Conservation (phyloP, 2,888 invertebrate genomes). For the Apoderus coryli region DNA sequence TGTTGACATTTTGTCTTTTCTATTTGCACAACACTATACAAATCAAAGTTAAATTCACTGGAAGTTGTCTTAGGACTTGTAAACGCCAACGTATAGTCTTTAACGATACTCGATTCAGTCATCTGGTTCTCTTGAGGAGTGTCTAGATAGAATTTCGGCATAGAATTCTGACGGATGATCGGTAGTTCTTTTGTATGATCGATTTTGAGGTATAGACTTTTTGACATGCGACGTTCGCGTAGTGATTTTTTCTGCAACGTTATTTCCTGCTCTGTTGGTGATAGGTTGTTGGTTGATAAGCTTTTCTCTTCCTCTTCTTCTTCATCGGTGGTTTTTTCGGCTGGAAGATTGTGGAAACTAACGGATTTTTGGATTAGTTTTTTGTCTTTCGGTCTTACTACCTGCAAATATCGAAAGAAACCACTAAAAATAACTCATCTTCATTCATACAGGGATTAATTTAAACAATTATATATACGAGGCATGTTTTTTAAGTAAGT, state of each 20-base stretch:
- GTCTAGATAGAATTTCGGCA: slow-evolving; percentile 32
- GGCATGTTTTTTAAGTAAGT: no score
- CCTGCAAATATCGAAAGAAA: no score
- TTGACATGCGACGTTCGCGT: slow-evolving; percentile 28
- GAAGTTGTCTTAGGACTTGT: slow-evolving; percentile 26
- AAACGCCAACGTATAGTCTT: slow-evolving; percentile 23
- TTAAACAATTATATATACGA: no score
- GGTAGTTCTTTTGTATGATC: slow-evolving; percentile 27
- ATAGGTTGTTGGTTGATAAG: slow-evolving; percentile 6
- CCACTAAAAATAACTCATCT: slow-evolving; percentile 8
- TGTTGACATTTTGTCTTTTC: slow-evolving; percentile 21
- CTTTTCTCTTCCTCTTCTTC: slow-evolving; percentile 13
- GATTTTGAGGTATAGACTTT: slow-evolving; percentile 27
- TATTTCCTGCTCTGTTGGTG: slow-evolving; percentile 15
- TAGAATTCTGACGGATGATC: slow-evolving; percentile 30
- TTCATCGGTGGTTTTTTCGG: slow-evolving; percentile 13
- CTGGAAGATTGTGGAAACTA: slow-evolving; percentile 19
- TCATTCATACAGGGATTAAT: no score
- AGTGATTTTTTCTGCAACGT: slow-evolving; percentile 27
- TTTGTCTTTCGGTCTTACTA: slow-evolving; percentile 9
- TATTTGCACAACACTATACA: slow-evolving; percentile 32
- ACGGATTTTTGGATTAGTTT: slow-evolving; percentile 18
- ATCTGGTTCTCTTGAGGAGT: slow-evolving; percentile 28
- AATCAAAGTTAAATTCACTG: slow-evolving; percentile 24
- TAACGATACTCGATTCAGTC: slow-evolving; percentile 22